phyloP scores from a whole-genome alignment of 2,888 invertebrate genomes.

The Chrysodeixis includens region DNA sequence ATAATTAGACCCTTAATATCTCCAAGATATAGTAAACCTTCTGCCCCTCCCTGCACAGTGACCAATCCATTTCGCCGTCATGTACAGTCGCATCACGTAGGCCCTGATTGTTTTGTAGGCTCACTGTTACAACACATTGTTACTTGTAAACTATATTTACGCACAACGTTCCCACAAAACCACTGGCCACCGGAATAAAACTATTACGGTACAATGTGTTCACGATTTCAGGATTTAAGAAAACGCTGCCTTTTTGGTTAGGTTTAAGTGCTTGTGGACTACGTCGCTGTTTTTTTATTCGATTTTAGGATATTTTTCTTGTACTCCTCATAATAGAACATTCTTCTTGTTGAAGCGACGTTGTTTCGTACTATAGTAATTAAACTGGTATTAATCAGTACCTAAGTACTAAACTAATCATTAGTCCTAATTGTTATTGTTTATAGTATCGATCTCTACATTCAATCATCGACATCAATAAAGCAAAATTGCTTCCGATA shows the following conservation, averaged over 20 bases:
- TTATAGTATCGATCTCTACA: background rate
- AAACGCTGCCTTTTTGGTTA: conserved; percentile 14
- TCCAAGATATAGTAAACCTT: conserved; percentile 3
- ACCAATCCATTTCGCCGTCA: conserved; percentile 14
- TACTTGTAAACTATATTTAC: conserved; percentile 62
- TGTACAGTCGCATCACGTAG: conserved; percentile 61
- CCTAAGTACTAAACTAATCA: too few relatives aligned
- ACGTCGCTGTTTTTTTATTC: background rate
- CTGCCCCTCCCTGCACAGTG: background rate
- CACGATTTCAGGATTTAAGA: background rate
- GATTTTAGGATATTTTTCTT: too few relatives aligned
- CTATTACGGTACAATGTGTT: background rate
- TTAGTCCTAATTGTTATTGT: too few relatives aligned
- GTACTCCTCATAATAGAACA: too few relatives aligned
- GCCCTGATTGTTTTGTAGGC: conserved; percentile 72
- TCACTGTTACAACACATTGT: conserved; percentile 67
- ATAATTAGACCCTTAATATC: too few relatives aligned
- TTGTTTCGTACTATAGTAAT: too few relatives aligned
- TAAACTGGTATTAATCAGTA: too few relatives aligned
- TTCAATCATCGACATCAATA: background rate
- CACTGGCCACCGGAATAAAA: conserved; percentile 9
- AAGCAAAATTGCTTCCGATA: background rate
- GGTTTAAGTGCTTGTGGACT: conserved; percentile 16
- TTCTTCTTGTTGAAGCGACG: too few relatives aligned
- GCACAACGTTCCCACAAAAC: conserved; percentile 30